Evolutionary conservation across 2,888 invertebrate species (phyloP), one percentile per base, ranked within the genome.

Genomic region (Capitulum mitella): DNA sequence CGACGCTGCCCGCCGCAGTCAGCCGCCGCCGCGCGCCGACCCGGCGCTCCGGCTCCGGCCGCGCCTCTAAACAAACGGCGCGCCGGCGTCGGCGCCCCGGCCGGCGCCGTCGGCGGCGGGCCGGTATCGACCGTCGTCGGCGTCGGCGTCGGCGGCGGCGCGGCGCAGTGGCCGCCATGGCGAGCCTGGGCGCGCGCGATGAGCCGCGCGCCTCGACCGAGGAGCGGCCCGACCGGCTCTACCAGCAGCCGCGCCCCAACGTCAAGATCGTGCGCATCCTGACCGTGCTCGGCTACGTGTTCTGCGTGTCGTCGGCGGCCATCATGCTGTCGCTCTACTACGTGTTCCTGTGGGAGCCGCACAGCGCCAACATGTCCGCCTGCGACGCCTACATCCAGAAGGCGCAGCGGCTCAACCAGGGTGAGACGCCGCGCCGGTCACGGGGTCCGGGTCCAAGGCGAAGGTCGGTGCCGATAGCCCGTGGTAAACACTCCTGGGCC

Each of bases 311-410:
- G 75, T 89, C 96, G 84, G 96, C 95, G 34, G 97, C 96, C 78
- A 95, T 96, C 84, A 93, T 96, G 89, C 89, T 97, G 82, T 95
- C 95, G 26, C 89, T 95, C 78, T 97, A 97, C 88, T 97, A 97
- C 88, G 92, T 94, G 83, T 93, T 96, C 87, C 90, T 97, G 85
- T 97, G 97, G 96, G 92, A 94, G 6, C 37, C 70, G 10, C 19
- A 40, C 26, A 26, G 26, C 26, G 22, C 70, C 40, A 70, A 70
- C 70, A 1, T 70, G 70, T 70, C 70, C 26, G 70, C 70, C 40
- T 64, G 64, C 22, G 64, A 26, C 22, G 32, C 19, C 19, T 22
- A 32, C 34, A 32, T 32, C 34, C 32, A 61, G 5, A 1, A 64
- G 64, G 34, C 19, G 64, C 64, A 64, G 34, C 19, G 32, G 34